Evolutionary conservation across 2,888 invertebrate species (phyloP).

Genomic region (Lissocephala sabroskyi): DNA sequence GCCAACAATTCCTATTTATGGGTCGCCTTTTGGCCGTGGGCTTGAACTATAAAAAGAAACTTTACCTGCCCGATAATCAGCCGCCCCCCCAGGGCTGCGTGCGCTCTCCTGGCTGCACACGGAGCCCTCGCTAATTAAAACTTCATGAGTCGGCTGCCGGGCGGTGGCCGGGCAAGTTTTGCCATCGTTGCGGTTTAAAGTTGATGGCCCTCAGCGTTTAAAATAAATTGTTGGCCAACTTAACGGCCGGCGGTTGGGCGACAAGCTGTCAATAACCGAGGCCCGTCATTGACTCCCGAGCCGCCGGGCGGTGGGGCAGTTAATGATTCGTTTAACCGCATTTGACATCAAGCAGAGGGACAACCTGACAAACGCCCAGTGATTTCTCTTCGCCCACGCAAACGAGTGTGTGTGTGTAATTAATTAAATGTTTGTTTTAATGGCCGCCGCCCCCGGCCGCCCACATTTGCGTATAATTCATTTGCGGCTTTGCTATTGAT

Average conservation of each 20-base stretch:
- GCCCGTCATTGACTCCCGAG: too few relatives aligned
- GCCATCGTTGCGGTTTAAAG: conserved; percentile 35
- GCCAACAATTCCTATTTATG: conserved; percentile 23
- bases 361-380: conserved; percentile 25
- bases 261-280: too few relatives aligned
- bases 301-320: conserved; percentile 24
- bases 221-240: conserved; percentile 14
- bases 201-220: conserved; percentile 18
- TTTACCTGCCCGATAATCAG: conserved; percentile 34
- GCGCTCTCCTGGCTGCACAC: too few relatives aligned
- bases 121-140: conserved; percentile 42
- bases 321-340: conserved; percentile 47
- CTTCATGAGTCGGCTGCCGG: conserved; percentile 34
- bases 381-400: neutral
- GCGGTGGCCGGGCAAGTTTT: conserved; percentile 7
- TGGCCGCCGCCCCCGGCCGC: conserved; percentile 5
- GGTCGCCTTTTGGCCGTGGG: conserved; percentile 21
- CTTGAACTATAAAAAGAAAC: conserved; percentile 4
- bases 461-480: conserved; percentile 6
- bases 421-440: conserved; percentile 49
- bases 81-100: neutral
- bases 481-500: conserved; percentile 42
- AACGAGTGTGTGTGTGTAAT: conserved; percentile 35
- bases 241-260: conserved; percentile 4
- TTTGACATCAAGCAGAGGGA: conserved; percentile 20